Evolutionary conservation across 2,797 vertebrate genomes (phyloP).

Genomic region (Sebastes hubbsi): DNA sequence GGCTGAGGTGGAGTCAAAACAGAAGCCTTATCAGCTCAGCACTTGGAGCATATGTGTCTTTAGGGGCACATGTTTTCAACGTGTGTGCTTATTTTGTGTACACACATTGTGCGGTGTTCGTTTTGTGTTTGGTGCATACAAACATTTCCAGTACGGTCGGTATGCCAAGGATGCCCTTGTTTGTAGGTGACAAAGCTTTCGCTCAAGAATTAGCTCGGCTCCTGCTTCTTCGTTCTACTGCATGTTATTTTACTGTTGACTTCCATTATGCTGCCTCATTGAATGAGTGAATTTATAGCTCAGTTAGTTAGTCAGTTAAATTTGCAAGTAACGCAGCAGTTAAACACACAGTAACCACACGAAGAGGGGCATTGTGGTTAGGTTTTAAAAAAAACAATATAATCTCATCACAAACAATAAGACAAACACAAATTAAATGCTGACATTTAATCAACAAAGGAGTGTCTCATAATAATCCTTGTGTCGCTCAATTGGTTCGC

Average conservation of each 20-base stretch:
- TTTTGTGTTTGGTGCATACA: constrained; percentile 30
- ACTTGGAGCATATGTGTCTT: constrained; percentile 19
- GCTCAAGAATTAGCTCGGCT: not conserved
- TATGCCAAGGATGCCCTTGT: constrained; percentile 55
- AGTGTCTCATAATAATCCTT: not conserved
- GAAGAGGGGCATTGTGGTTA: not conserved
- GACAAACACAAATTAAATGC: not conserved
- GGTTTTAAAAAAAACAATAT: not conserved
- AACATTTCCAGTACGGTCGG: constrained; percentile 47
- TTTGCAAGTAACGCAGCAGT: not conserved
- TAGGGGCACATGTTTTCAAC: no score
- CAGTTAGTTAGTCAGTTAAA: not conserved
- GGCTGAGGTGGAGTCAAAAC: constrained; percentile 56
- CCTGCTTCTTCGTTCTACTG: not conserved
- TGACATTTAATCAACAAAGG: not conserved
- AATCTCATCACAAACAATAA: not conserved
- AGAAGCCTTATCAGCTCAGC: constrained; percentile 63
- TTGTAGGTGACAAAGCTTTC: constrained; percentile 36
- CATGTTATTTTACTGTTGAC: constrained; percentile 1
- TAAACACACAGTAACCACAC: not conserved
- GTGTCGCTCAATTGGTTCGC: not conserved
- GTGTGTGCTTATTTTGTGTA: constrained; percentile 28
- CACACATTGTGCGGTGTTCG: constrained; percentile 12
- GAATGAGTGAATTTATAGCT: not conserved
- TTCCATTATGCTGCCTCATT: not conserved